phyloP scores from a whole-genome alignment of 2,113 vertebrate genomes.

The Psophia crepitans region DNA sequence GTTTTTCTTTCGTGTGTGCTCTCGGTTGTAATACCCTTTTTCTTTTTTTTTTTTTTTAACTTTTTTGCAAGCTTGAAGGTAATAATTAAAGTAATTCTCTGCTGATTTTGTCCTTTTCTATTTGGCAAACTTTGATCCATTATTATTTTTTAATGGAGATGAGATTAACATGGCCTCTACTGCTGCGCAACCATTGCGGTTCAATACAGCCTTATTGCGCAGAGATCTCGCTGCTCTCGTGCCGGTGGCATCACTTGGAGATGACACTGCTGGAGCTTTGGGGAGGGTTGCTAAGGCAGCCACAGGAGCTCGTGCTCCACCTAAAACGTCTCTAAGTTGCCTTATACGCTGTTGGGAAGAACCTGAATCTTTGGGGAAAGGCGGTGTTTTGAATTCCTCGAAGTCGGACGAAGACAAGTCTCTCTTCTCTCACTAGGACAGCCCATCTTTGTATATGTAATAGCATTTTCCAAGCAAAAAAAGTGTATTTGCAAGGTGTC shows the following conservation, averaged over 20 bases:
- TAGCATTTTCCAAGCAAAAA: not conserved
- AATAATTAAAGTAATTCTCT: slow-evolving; percentile 71
- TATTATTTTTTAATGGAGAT: slow-evolving; percentile 55
- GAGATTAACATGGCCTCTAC: slow-evolving; percentile 11
- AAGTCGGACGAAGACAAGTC: not conserved
- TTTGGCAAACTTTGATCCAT: slow-evolving; percentile 67
- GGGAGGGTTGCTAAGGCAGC: not conserved
- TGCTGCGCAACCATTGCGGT: not conserved
- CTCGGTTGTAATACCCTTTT: slow-evolving; percentile 1
- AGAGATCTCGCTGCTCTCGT: not conserved
- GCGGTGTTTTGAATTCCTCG: not conserved
- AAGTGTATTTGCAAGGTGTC: not conserved
- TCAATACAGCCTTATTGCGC: not conserved
- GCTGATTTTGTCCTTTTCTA: slow-evolving; percentile 65
- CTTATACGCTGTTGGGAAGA: not conserved
- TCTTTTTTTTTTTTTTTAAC: not conserved
- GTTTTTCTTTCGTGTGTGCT: slow-evolving; percentile 12
- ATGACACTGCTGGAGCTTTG: not conserved
- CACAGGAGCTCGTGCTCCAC: not conserved
- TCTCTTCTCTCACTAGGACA: not conserved
- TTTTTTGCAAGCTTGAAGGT: slow-evolving; percentile 38
- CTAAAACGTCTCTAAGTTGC: not conserved
- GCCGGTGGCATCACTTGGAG: not conserved
- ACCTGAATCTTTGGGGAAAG: not conserved
- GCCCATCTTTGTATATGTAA: not conserved